These are phyloP conservation scores for Papilio machaon DNA, from an alignment of 1,140 invertebrate genomes.

Conservation along the genomic window DNA sequence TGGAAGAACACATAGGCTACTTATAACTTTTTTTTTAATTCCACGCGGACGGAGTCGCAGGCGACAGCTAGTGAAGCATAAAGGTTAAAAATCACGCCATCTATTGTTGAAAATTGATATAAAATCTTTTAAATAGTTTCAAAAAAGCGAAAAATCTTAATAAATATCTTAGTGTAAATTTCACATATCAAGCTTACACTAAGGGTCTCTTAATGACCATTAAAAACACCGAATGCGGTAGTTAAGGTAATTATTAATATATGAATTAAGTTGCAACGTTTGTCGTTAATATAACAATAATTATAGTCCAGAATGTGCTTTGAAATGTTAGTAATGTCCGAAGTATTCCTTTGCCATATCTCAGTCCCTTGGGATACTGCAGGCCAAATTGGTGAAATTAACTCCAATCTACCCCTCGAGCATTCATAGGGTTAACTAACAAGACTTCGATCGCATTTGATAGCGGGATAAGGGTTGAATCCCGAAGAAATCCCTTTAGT, in stretches of 20 bases:
- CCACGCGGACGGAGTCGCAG: too few relatives aligned
- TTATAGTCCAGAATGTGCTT: not conserved
- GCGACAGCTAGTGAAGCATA: too few relatives aligned
- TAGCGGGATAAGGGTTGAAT: constrained; percentile 21
- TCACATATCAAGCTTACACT: too few relatives aligned
- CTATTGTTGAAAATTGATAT: not conserved
- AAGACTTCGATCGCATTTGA: constrained; percentile 10
- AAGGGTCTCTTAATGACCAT: too few relatives aligned
- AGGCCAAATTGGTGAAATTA: constrained; percentile 50
- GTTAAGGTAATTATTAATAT: too few relatives aligned
- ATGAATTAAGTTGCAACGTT: too few relatives aligned
- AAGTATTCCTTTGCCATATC: constrained; percentile 29
- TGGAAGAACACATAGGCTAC: too few relatives aligned
- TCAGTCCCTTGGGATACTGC: constrained; percentile 40
- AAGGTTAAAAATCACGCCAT: not conserved
- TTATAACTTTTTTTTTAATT: too few relatives aligned
- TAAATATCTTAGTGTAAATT: too few relatives aligned
- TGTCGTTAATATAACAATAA: not conserved
- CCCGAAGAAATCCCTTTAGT: constrained; percentile 25
- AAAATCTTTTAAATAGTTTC: not conserved
- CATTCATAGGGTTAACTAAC: constrained; percentile 15
- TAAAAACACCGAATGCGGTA: too few relatives aligned
- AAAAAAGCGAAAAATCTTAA: too few relatives aligned
- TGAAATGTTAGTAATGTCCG: not conserved
- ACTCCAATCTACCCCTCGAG: constrained; percentile 44